Conservation (phyloP, 2,113 vertebrate genomes). For the Rhinoptilus africanus region DNA sequence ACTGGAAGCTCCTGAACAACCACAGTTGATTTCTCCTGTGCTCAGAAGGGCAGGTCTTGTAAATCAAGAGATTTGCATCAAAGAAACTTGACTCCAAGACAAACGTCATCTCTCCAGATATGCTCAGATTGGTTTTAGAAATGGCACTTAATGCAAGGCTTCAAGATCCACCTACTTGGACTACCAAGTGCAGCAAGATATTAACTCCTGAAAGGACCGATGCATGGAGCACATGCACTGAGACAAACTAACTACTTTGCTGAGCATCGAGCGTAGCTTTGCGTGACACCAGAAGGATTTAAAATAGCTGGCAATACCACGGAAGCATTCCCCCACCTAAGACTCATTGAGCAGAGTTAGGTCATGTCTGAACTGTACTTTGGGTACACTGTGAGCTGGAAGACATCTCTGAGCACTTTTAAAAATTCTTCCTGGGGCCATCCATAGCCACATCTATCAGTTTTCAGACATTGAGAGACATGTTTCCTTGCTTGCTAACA, state of each 20-base stretch:
- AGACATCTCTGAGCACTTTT: background rate
- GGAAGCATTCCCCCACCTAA: background rate
- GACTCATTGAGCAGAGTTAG: background rate
- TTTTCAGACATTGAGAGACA: background rate
- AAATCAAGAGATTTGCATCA: background rate
- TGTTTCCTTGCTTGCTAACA: background rate
- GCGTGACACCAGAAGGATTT: background rate
- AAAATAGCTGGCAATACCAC: background rate
- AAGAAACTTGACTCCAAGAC: background rate
- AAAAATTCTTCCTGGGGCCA: background rate
- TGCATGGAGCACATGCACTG: background rate
- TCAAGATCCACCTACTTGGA: background rate
- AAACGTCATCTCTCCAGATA: background rate
- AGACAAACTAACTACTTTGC: background rate
- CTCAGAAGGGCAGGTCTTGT: background rate
- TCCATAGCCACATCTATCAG: background rate
- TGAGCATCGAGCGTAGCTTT: background rate
- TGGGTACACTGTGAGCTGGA: background rate
- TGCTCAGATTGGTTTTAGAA: background rate
- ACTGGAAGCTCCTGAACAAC: background rate
- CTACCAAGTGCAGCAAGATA: background rate
- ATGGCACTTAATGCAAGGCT: background rate
- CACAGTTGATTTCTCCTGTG: background rate
- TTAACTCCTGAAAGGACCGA: background rate
- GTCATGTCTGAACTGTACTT: background rate